Evolutionary conservation across 2,797 vertebrate species (phyloP).

Genomic region (Chrysocyon brachyurus): DNA sequence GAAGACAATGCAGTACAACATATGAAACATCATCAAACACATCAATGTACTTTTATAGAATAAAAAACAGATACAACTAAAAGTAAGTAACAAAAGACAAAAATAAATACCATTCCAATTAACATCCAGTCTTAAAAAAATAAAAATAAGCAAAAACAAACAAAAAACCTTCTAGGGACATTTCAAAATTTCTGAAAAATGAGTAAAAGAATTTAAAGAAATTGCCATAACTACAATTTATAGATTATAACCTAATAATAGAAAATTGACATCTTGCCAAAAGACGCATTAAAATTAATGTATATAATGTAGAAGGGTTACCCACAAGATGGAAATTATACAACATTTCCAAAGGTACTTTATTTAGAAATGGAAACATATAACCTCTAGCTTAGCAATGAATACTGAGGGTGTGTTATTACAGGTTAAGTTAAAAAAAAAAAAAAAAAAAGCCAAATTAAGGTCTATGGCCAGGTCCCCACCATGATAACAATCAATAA

Average conservation of each 20-base stretch:
- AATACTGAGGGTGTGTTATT: background rate
- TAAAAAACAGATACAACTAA: background rate
- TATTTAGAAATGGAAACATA: background rate
- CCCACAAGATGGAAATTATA: background rate
- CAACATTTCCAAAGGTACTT: constrained; percentile 10
- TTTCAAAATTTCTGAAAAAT: constrained; percentile 56
- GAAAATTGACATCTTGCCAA: constrained; percentile 21
- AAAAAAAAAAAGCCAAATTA: background rate
- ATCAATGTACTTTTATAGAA: background rate
- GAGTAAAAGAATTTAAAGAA: constrained; percentile 53
- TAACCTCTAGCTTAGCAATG: background rate
- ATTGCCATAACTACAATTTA: background rate
- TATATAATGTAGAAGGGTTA: background rate
- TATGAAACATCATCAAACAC: constrained; percentile 6
- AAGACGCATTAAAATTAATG: constrained; percentile 2
- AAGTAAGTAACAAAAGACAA: background rate
- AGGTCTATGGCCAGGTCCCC: background rate
- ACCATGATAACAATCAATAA: constrained; percentile 14
- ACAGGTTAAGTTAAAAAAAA: background rate
- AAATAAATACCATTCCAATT: background rate
- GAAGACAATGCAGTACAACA: constrained; percentile 2
- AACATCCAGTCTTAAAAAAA: background rate
- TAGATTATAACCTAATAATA: background rate
- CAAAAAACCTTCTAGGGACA: background rate
- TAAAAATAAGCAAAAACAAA: background rate